phyloP scores from a whole-genome alignment of 2,113 vertebrate species.

The Bettongia penicillata region DNA sequence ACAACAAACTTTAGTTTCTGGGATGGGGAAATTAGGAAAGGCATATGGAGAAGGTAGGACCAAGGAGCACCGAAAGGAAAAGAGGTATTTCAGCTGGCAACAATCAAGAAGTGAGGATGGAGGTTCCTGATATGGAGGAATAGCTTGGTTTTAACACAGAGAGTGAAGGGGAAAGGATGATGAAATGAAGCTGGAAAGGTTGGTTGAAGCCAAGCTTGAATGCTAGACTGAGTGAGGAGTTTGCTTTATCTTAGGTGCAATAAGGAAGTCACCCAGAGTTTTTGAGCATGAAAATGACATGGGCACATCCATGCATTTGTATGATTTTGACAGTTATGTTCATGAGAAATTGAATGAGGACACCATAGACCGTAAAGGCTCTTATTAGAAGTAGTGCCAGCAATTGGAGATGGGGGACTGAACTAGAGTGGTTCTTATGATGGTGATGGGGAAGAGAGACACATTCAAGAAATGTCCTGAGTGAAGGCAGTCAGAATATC shows the following conservation, averaged over 20 bases:
- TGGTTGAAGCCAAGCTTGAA: not conserved
- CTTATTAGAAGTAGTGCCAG: not conserved
- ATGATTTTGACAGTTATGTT: not conserved
- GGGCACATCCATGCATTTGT: not conserved
- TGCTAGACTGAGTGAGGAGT: not conserved
- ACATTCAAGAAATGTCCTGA: not conserved
- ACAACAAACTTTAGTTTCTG: not conserved
- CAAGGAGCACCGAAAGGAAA: not conserved
- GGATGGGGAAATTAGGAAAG: not conserved
- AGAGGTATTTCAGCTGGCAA: not conserved
- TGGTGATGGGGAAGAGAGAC: not conserved
- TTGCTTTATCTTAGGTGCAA: not conserved
- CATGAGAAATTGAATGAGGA: not conserved
- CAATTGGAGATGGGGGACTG: not conserved
- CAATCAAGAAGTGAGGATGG: not conserved
- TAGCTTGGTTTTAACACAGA: not conserved
- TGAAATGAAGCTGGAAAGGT: not conserved
- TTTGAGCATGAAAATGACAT: not conserved
- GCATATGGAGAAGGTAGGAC: not conserved
- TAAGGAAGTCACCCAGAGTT: not conserved
- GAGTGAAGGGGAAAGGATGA: not conserved
- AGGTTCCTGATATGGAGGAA: not conserved
- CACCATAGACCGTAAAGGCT: not conserved
- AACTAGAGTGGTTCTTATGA: not conserved
- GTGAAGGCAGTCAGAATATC: not conserved